phyloP scores from a whole-genome alignment of 2,113 vertebrate species.

The Myocastor coypus region DNA sequence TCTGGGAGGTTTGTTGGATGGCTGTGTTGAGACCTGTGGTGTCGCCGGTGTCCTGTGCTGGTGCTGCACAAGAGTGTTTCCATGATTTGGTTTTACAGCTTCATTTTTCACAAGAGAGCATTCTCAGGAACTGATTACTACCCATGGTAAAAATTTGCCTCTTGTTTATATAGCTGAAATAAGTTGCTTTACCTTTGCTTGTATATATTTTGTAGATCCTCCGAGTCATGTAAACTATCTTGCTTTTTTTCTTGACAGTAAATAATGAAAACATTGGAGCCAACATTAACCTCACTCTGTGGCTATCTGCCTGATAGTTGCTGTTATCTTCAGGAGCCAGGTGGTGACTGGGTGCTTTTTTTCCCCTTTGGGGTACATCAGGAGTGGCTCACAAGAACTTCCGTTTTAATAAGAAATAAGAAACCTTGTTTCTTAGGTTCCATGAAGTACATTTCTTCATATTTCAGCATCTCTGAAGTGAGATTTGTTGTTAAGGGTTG shows the following conservation, averaged over 20 bases:
- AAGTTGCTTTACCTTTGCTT: conserved; percentile 21
- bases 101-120: not conserved
- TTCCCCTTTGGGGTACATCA: not conserved
- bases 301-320: not conserved
- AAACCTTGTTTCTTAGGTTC: conserved; percentile 15
- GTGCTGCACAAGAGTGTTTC: not conserved
- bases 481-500: not conserved
- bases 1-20: not conserved
- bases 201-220: conserved; percentile 10
- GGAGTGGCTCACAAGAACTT: not conserved
- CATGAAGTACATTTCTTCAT: not conserved
- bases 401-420: not conserved
- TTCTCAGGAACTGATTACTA: not conserved
- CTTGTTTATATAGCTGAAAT: conserved; percentile 6
- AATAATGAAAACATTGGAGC: conserved; percentile 22
- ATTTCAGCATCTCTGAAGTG: conserved; percentile 43
- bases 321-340: not conserved
- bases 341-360: not conserved
- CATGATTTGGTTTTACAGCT: not conserved
- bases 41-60: not conserved
- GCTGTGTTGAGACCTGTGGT: not conserved
- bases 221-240: not conserved
- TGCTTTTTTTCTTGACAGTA: not conserved
- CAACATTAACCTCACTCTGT: not conserved
- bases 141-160: not conserved